Evolutionary conservation across 30 jellyfish, hydroid and myxozoan species (phyloP), one percentile per base, ranked within the genome.

Genomic region (Hydra vulgaris): DNA sequence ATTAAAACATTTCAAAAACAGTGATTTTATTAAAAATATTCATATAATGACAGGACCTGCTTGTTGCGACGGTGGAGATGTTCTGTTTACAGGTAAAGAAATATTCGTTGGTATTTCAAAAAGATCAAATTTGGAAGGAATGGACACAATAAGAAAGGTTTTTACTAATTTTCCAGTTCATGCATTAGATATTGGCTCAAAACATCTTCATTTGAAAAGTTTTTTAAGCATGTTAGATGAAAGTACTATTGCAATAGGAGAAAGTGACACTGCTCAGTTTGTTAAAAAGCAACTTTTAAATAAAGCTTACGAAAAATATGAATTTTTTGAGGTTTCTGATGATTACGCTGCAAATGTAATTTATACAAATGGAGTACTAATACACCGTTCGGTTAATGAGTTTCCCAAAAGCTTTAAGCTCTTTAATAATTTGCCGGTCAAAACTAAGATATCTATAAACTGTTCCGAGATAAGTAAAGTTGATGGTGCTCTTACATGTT

Each of bases 1-100:
- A 0, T 40, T 40, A 40, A 78, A 78, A 78, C 25, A 26, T 15
- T 78, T 15, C 23, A 15, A 21, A 23, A 21, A 72, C 18, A 81
- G 77, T 21, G 80, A 73, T 7, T 84, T 69, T 22, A 83, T 74
- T 52, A 7, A 69, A 15, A 68, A 82, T 23, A 72, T 79, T 19
- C 40, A n/a, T 72, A 83, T 54, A 25, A 91, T 91, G 96, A 77
- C 75, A 70, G 84, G 55, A 23, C 96, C 98, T 1, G 98, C 96
- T 7, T 73, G 74, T 23, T 55, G 87, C 73, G 98, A 91, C 72
- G 98, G 98, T 0, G 98, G 98, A 21, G 98, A 91, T 55, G 98
- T 91, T 7, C 77, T 91, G 67, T 91, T 91, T 70, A 91, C 98
- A 0, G 98, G 98, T 20, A 70, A 71, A 22, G 98, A 91, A 71